phyloP scores from a whole-genome alignment of 2,797 vertebrate species.

The Agapornis canus region DNA sequence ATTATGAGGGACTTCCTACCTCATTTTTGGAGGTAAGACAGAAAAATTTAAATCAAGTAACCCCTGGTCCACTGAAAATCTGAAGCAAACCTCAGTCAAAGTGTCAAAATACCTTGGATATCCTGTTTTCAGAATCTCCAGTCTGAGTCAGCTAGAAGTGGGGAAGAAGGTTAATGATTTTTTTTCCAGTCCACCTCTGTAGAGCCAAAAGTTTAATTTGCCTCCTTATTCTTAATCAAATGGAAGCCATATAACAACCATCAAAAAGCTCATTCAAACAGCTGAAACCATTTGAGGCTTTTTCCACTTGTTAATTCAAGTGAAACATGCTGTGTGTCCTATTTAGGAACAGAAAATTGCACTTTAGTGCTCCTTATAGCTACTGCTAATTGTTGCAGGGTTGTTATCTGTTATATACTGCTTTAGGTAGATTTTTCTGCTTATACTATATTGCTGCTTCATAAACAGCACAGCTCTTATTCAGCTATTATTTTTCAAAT shows the following conservation, averaged over 20 bases:
- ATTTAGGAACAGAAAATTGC: not conserved
- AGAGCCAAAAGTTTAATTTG: not conserved
- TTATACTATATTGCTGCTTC: not conserved
- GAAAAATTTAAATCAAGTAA: constrained; percentile 2
- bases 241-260: not conserved
- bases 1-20: not conserved
- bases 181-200: not conserved
- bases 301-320: not conserved
- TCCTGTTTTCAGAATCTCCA: not conserved
- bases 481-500: not conserved
- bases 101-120: constrained; percentile 2
- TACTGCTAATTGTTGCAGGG: not conserved
- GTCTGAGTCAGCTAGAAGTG: not conserved
- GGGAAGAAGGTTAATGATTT: not conserved
- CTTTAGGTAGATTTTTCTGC: not conserved
- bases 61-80: not conserved
- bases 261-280: not conserved
- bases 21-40: not conserved
- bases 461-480: not conserved
- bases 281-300: not conserved
- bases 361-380: not conserved
- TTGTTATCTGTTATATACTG: not conserved
- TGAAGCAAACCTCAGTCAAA: constrained; percentile 1
- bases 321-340: not conserved
- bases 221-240: not conserved